Conservation (phyloP, 2,888 invertebrate species). For the Tenthredo scrophulariae region DNA sequence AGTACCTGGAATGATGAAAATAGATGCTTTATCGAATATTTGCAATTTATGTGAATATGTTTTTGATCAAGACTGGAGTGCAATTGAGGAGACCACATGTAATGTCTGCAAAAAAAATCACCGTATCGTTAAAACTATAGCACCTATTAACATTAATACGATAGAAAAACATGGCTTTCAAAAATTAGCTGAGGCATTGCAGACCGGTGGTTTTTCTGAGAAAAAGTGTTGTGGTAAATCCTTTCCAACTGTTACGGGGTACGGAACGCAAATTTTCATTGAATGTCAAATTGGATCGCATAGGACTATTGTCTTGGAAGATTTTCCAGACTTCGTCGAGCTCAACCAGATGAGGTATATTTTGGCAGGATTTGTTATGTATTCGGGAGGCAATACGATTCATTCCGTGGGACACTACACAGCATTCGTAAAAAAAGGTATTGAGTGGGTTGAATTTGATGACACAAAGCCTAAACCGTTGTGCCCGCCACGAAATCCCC, state of each 20-base stretch:
- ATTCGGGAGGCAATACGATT: background rate
- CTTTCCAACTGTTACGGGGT: background rate
- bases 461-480: background rate
- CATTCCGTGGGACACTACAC: conserved; percentile 21
- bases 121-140: conserved; percentile 17
- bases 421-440: conserved; percentile 10
- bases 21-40: conserved; percentile 29
- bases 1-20: conserved; percentile 12
- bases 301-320: background rate
- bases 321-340: conserved; percentile 18
- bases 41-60: conserved; percentile 36
- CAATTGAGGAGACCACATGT: conserved; percentile 18
- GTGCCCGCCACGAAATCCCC: conserved; percentile 9
- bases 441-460: conserved; percentile 34
- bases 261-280: conserved; percentile 23
- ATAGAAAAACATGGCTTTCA: background rate
- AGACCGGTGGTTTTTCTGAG: conserved; percentile 17
- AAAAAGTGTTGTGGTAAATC: conserved; percentile 9
- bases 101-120: conserved; percentile 5
- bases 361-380: conserved; percentile 39
- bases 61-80: conserved; percentile 35
- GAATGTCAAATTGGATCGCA: background rate
- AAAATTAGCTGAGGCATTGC: conserved; percentile 29
- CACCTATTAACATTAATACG: background rate
- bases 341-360: conserved; percentile 5